Base-by-base conservation (phyloP, 2,113 vertebrate genomes). In the Dasyprocta punctata region DNA sequence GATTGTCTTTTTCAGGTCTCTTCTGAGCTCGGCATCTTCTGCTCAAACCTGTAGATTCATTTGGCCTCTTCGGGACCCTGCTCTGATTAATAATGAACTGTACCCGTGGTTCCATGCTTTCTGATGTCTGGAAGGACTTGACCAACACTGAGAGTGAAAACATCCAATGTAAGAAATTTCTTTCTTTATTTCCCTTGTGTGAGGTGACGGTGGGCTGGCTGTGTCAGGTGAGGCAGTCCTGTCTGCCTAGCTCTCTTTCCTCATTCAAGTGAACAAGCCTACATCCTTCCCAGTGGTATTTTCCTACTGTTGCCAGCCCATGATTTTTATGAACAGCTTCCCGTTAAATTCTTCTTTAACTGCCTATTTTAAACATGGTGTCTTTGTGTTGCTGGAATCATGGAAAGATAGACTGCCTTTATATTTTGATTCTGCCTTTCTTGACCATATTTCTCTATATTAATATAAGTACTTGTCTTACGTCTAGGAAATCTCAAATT, bases 381-480 rank as follows among this genome's bases (percentile, higher is more conserved):
- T 44, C 28, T 54, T 4, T 82, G 67, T 60, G 65, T 20, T 38
- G 41, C 7, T 83, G 77, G 7, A 13, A 38, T 60, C 56, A 13
- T 38, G 19, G 63, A 69, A 60, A 13, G 12, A 60, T 44, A 38
- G 7, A 71, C 7, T n/a, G 13, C 2, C n/a, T 86, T 44, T 87
- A 7, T 10, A 33, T 6, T 60, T 19, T 36, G 20, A 67, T 56
- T 94, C 24, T 36, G 86, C 2, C 7, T 38, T 67, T 81, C 47
- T 92, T 85, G 47, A 89, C 80, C 60, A 82, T 61, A 63, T n/a
- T 92, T 73, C 82, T 81, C 11, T 89, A 1, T 71, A 69, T 95
- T 95, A 84, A 87, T 52, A 30, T 44, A 65, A 90, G 52, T 19
- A 61, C 1, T 11, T 65, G 26, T 78, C 3, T 94, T 94, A 47